Evolutionary conservation across 2,888 invertebrate species (phyloP), one percentile per base, ranked within the genome.

Genomic region (Palloptera scutellata): DNA sequence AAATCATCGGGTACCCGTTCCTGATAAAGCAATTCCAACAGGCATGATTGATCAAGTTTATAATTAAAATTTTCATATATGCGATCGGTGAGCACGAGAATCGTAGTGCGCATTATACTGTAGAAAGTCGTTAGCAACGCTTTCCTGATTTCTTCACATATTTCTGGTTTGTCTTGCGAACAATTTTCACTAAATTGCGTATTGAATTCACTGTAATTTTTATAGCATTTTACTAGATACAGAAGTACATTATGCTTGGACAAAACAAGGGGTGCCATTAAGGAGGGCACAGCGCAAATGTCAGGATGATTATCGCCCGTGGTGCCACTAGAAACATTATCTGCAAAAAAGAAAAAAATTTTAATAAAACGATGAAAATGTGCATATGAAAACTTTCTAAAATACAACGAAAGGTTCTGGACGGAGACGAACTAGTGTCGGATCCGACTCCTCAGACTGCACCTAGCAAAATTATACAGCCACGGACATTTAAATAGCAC

Each of bases 1-100:
- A 91, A 91, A 0, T 89, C 88, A 43, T 89, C 86, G 0, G 90
- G 89, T 11, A 91, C 83, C 57, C 86, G 87, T 74, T 89, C 88
- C 63, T 87, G 86, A 52, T 91, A 84, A 59, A 91, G 84, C 48
- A 89, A 88, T 66, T 88, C 86, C 8, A 91, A 82, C 20, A 91
- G 83, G 1, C 88, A 86, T 0, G 90, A 89, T 57, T 84, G 83
- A 68, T 84, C 83, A 45, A 83, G 66, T 3, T 77, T 75, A 51
- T 70, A 73, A 59, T 79, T 77, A 10, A 76, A 70, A 73, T 81
- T 82, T 62, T 79, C 79, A 61, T 80, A 77, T 11, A 84, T 78
- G 15, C 76, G 78, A 71, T 84, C 83, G 10, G 79, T 79, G 1
- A 83, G 70, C 63, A 81, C 79, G 6, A 83, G 75, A 10, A 79